Evolutionary conservation across 2,113 vertebrate species (phyloP), one percentile per base, ranked within the genome.

Genomic region (Planiliza haematocheilus): DNA sequence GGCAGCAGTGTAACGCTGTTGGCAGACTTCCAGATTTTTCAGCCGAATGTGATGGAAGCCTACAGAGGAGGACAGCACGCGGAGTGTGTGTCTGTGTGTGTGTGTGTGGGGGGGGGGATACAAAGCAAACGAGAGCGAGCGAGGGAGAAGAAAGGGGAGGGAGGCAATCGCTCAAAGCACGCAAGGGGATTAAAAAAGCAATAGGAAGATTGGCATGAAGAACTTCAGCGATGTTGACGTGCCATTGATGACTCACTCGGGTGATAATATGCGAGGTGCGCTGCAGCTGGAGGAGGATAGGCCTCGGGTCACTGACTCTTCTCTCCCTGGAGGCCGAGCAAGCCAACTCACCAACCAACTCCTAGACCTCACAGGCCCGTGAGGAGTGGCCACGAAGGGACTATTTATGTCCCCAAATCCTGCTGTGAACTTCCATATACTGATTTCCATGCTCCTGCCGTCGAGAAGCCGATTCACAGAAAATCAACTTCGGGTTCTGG

Each of bases 191-290:
- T 83, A 69, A 69, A 86, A 75, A 63, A 76, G 83, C 64, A 80
- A 70, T 37, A 52, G 53, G 68, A 86, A 42, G 75, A 87, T 34
- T 83, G 74, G 77, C 85, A 68, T 48, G 77, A 74, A 79, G 81
- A 86, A 74, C 65, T 71, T 83, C 57, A 65, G 68, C 43, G 21
- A 77, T 66, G 84, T 64, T 81, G 84, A 70, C 70, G 43, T 85
- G 66, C 67, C 1, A 46, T 17, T 88, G 85, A 89, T 85, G 86
- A 86, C 88, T 91, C 80, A 90, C 85, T 88, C 58, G 42, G 76
- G 74, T 66, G 79, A 83, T 81, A 83, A 83, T 79, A 75, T 67
- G 64, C 8, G 57, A 80, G 83, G 77, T 75, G 72, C 43, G n/a
- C 50, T 46, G 64, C 67, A 55, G 77, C 24, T 41, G 60, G 60